Evolutionary conservation across 2,888 invertebrate species (phyloP).

Genomic region (Epinotia demarniana): DNA sequence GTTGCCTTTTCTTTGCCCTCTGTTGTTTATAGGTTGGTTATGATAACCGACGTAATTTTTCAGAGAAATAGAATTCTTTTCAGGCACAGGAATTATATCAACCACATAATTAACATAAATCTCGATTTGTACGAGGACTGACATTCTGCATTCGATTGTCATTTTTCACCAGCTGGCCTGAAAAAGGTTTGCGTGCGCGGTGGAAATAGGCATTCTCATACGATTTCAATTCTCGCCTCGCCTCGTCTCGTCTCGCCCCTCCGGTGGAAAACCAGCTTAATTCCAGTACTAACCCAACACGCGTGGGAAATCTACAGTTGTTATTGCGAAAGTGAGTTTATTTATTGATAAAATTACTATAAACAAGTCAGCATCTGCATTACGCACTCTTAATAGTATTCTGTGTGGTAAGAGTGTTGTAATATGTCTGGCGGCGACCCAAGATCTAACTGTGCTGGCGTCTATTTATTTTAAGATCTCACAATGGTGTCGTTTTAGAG

Average conservation of each 20-base stretch:
- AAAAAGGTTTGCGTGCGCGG: too few species aligned
- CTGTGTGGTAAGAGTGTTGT: conserved; percentile 23
- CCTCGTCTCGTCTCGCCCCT: too few species aligned
- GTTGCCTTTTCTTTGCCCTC: neutral
- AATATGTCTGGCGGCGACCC: conserved; percentile 35
- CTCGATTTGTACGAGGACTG: too few species aligned
- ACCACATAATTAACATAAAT: too few species aligned
- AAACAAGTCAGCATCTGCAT: neutral
- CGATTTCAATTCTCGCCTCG: too few species aligned
- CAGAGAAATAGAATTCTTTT: too few species aligned
- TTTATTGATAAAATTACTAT: conserved; percentile 9
- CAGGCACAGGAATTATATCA: too few species aligned
- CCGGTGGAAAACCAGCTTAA: too few species aligned
- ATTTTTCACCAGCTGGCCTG: too few species aligned
- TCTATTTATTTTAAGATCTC: conserved; percentile 40
- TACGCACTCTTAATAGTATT: conserved; percentile 2
- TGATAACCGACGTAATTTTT: too few species aligned
- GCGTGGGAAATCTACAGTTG: neutral
- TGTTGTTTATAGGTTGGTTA: neutral
- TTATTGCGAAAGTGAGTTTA: conserved; percentile 1
- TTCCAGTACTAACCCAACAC: neutral
- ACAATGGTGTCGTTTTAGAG: conserved; percentile 17
- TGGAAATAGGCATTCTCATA: too few species aligned
- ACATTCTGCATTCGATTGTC: too few species aligned
- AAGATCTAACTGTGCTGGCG: conserved; percentile 42